phyloP scores from a whole-genome alignment of 2,113 vertebrate species.

The Bettongia penicillata region DNA sequence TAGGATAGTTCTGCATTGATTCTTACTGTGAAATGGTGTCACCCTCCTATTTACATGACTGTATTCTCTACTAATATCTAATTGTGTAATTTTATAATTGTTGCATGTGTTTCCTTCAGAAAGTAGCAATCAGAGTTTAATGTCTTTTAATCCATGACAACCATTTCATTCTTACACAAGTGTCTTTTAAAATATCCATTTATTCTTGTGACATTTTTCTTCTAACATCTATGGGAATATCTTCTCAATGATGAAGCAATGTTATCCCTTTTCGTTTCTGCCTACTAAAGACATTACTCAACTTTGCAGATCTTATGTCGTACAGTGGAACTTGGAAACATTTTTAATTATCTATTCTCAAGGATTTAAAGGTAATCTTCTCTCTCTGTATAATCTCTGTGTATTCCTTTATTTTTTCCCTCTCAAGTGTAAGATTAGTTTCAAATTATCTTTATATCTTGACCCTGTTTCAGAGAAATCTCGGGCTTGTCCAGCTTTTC shows the following conservation, averaged over 20 bases:
- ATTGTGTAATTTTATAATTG: constrained; percentile 14
- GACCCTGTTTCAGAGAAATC: constrained; percentile 28
- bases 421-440: constrained; percentile 52
- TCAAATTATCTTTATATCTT: constrained; percentile 50
- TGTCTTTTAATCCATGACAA: constrained; percentile 23
- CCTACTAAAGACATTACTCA: constrained; percentile 56
- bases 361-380: constrained; percentile 71
- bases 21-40: neutral
- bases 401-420: constrained; percentile 53
- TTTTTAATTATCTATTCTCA: constrained; percentile 71
- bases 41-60: neutral
- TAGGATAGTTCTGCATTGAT: neutral
- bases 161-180: constrained; percentile 49
- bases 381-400: constrained; percentile 44
- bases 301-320: constrained; percentile 49
- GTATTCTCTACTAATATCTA: neutral
- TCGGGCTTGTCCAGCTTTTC: neutral
- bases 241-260: constrained; percentile 1
- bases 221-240: constrained; percentile 22
- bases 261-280: neutral
- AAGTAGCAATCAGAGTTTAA: neutral
- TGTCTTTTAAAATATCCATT: constrained; percentile 39
- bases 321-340: constrained; percentile 37
- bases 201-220: constrained; percentile 45
- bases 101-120: constrained; percentile 18